phyloP scores from a whole-genome alignment of 2,888 invertebrate species.

The Lordiphosa andalusiaca region DNA sequence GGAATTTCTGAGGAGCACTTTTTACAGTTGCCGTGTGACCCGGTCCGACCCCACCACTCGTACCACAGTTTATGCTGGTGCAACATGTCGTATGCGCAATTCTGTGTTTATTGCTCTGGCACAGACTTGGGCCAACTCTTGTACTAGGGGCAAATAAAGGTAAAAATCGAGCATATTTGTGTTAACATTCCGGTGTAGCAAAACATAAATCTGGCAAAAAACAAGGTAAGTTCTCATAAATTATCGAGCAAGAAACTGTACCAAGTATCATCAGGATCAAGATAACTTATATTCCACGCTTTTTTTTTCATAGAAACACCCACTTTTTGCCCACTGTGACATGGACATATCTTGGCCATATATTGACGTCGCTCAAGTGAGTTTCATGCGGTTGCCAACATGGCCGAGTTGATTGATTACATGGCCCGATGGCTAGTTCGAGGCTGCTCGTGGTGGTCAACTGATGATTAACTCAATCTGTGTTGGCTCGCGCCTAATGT shows the following conservation, averaged over 20 bases:
- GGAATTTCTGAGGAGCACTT: constrained; percentile 40
- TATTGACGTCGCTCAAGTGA: constrained; percentile 41
- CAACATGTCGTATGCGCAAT: constrained; percentile 64
- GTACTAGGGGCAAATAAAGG: neutral
- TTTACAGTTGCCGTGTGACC: constrained; percentile 42
- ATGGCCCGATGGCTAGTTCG: constrained; percentile 38
- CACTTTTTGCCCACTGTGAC: constrained; percentile 5
- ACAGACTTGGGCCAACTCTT: constrained; percentile 25
- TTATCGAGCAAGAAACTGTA: no score
- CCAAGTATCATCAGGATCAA: no score
- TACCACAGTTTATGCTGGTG: constrained; percentile 38
- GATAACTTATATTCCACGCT: no score
- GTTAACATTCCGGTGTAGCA: no score
- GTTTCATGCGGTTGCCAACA: constrained; percentile 29
- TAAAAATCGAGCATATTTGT: no score
- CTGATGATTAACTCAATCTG: constrained; percentile 64
- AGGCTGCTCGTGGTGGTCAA: constrained; percentile 37
- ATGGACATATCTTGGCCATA: constrained; percentile 41
- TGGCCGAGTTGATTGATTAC: constrained; percentile 58
- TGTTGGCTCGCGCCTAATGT: constrained; percentile 39
- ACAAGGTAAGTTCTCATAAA: no score
- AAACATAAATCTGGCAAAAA: no score
- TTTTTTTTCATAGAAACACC: no score
- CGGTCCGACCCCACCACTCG: neutral
- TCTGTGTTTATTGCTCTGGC: constrained; percentile 59